phyloP scores from a whole-genome alignment of 1,140 invertebrate genomes.

The Drosophila orena region DNA sequence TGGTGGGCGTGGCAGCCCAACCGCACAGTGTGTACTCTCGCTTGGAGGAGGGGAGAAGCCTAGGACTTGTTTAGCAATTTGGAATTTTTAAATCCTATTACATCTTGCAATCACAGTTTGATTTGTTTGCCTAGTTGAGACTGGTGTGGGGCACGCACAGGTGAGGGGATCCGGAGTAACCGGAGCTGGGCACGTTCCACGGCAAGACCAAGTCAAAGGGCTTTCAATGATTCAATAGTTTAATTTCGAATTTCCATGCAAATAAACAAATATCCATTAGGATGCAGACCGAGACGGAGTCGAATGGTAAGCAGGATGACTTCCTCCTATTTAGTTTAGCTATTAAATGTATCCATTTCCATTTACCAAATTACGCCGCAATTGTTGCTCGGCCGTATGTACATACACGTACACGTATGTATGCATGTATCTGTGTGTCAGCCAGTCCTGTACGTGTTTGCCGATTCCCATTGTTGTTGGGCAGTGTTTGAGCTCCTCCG shows the following conservation, averaged over 20 bases:
- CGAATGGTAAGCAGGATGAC: conserved; percentile 15
- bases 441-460: conserved; percentile 13
- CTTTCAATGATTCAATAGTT: conserved; percentile 76
- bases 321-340: conserved; percentile 78
- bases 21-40: conserved; percentile 23
- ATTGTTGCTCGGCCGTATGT: conserved; percentile 33
- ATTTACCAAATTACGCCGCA: conserved; percentile 67
- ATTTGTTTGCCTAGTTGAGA: conserved; percentile 56
- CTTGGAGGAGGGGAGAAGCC: conserved; percentile 25
- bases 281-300: background rate
- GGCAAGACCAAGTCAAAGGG: conserved; percentile 51
- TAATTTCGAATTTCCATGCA: conserved; percentile 66
- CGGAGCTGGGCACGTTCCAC: conserved; percentile 34
- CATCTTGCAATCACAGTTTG: conserved; percentile 73
- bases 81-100: conserved; percentile 77
- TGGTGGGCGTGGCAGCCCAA: conserved; percentile 15
- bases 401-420: no score
- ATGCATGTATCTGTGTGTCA: conserved; percentile 9
- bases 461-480: background rate
- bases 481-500: conserved; percentile 6
- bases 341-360: conserved; percentile 79
- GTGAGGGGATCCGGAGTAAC: conserved; percentile 11
- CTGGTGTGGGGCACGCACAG: background rate
- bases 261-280: conserved; percentile 59
- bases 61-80: conserved; percentile 76